Conservation (phyloP, 2,113 vertebrate genomes). For the Catharus fuscescens region DNA sequence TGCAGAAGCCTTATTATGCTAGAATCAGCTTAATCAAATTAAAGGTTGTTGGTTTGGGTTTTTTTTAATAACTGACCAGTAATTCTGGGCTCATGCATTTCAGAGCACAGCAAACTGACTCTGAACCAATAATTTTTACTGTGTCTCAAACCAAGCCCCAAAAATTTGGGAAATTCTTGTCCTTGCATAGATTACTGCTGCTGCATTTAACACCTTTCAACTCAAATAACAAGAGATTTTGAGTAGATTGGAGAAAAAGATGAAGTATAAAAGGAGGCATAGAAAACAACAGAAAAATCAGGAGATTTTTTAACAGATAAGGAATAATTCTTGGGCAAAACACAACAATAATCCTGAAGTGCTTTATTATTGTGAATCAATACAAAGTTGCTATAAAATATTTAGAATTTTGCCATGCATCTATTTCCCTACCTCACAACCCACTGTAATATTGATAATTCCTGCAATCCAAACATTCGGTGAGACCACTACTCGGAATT, state of each 20-base stretch:
- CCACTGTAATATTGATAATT: background rate
- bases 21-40: background rate
- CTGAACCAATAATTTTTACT: background rate
- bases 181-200: background rate
- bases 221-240: background rate
- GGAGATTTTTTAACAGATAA: background rate
- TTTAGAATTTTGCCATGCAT: background rate
- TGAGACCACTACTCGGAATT: accelerated
- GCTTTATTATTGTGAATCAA: background rate
- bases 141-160: background rate
- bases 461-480: background rate
- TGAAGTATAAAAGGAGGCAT: background rate
- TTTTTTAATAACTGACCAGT: background rate
- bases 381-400: background rate
- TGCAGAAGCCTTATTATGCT: too few species aligned
- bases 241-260: background rate
- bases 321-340: background rate
- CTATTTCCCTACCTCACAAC: background rate
- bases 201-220: background rate
- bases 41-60: background rate
- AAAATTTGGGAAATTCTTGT: background rate
- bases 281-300: background rate
- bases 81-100: accelerated
- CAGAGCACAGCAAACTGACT: too few species aligned
- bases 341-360: background rate